A percentile compares a stretch with the other conserved stretches of the same genome.
These are phyloP conservation scores for Myodes glareolus DNA, from an alignment of 2,113 vertebrate species.

Conservation along the genomic window DNA sequence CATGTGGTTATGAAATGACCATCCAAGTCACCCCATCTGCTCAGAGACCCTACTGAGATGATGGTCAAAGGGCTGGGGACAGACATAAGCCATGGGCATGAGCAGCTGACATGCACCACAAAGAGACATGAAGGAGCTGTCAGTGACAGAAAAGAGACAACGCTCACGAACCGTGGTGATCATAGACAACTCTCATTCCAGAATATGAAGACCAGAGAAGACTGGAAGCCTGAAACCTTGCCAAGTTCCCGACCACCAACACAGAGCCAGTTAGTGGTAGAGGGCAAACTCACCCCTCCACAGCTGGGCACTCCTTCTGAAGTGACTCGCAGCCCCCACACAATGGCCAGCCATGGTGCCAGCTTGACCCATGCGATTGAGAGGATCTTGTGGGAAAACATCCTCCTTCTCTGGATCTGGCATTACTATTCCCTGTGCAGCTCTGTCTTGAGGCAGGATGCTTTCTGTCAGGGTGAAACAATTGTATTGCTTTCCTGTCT, in stretches of 20 bases:
- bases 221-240: neutral
- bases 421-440: neutral
- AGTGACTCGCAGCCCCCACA: neutral
- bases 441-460: neutral
- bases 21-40: neutral
- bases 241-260: neutral
- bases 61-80: fast-evolving
- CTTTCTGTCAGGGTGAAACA: neutral
- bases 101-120: neutral
- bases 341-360: neutral
- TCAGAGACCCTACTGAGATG: neutral
- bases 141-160: neutral
- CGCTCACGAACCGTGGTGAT: neutral
- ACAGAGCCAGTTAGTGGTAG: neutral
- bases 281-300: neutral
- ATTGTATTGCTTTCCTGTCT: neutral
- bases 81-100: neutral
- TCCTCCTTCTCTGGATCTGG: neutral
- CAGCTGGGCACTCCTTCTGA: neutral
- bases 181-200: neutral
- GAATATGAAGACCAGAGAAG: neutral
- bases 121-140: neutral
- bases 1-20: neutral
- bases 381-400: neutral
- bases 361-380: neutral